phyloP scores from a whole-genome alignment of 2,113 vertebrate species.

The Indicator maculatus region DNA sequence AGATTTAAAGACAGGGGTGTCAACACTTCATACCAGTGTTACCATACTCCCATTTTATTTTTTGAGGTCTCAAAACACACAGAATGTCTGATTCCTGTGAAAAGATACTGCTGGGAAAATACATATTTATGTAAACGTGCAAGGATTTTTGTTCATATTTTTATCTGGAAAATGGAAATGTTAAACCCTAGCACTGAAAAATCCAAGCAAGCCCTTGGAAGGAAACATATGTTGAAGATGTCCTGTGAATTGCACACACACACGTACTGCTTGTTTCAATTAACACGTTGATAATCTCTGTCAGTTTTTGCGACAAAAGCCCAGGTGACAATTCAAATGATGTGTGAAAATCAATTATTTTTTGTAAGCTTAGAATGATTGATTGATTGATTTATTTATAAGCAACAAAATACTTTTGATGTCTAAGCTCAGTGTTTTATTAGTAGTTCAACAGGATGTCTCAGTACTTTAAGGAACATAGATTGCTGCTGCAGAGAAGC shows the following conservation, averaged over 20 bases:
- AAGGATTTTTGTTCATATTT: slow-evolving; percentile 20
- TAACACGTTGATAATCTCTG: slow-evolving; percentile 50
- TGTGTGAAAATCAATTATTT: slow-evolving; percentile 8
- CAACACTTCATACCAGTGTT: neutral
- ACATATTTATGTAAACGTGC: neutral
- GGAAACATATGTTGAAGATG: slow-evolving; percentile 49
- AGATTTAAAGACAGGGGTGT: neutral
- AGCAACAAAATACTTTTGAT: neutral
- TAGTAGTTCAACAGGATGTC: neutral
- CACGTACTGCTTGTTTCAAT: slow-evolving; percentile 36
- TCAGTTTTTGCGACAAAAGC: slow-evolving; percentile 36
- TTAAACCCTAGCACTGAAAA: neutral
- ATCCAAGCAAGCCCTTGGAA: slow-evolving; percentile 39
- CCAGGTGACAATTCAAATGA: slow-evolving; percentile 40
- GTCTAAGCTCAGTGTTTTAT: neutral
- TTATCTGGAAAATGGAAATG: neutral
- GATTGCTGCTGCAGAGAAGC: neutral
- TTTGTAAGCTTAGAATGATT: neutral
- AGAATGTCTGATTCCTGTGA: neutral
- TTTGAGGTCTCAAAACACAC: neutral
- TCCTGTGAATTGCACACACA: neutral
- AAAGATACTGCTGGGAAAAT: slow-evolving; percentile 14
- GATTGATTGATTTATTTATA: neutral
- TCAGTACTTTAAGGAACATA: neutral
- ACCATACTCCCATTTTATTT: neutral